Conservation (phyloP, 2,888 invertebrate genomes). For the Melieria omissa region DNA sequence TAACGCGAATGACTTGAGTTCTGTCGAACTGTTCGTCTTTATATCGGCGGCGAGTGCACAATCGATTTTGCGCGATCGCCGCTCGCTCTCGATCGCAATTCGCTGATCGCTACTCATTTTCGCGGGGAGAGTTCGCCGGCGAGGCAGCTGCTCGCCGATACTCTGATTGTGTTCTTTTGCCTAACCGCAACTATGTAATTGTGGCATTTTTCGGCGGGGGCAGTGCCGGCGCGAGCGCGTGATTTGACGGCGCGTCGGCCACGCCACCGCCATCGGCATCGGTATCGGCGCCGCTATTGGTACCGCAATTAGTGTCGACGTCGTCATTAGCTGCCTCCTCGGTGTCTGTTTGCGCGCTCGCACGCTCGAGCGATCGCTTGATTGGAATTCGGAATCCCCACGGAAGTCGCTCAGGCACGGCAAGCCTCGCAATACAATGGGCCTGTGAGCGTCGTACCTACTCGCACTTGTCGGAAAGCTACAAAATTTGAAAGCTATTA, state of each 20-base stretch:
- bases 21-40: constrained; percentile 50
- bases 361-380: constrained; percentile 10
- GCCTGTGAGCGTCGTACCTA: no score
- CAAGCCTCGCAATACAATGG: no score
- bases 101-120: constrained; percentile 7
- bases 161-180: no score
- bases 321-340: not conserved
- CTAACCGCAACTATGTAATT: no score
- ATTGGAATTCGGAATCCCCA: constrained; percentile 33
- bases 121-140: constrained; percentile 8
- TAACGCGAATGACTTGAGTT: constrained; percentile 54
- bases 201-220: no score
- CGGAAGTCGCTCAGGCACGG: not conserved
- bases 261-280: no score
- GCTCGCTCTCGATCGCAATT: not conserved
- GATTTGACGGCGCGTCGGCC: no score
- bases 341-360: constrained; percentile 19
- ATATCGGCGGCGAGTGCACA: constrained; percentile 42
- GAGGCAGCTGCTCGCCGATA: no score
- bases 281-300: not conserved
- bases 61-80: constrained; percentile 3
- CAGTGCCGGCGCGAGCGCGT: no score
- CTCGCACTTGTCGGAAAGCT: not conserved
- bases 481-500: not conserved
- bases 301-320: constrained; percentile 8